Conservation (phyloP, 2,797 vertebrate genomes). For the Bovichtus variegatus region DNA sequence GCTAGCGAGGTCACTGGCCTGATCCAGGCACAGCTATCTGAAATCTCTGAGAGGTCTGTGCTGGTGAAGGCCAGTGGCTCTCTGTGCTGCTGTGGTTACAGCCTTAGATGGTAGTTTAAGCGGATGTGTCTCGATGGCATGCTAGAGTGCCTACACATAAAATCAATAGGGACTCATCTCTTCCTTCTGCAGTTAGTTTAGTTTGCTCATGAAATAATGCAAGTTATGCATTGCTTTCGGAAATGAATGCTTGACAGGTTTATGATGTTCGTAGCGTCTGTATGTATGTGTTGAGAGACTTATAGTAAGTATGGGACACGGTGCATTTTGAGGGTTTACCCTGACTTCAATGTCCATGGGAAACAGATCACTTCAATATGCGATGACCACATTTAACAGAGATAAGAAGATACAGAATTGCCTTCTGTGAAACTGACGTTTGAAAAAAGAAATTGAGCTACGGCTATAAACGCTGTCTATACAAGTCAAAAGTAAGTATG, state of each 20-base stretch:
- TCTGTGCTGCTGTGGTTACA: constrained; percentile 23
- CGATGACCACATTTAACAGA: neutral
- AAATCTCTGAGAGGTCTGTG: constrained; percentile 24
- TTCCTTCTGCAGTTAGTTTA: constrained; percentile 12
- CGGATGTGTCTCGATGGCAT: constrained; percentile 27
- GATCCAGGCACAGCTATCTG: constrained; percentile 32
- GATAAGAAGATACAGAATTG: neutral
- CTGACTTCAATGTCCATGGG: neutral
- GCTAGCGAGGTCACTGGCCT: constrained; percentile 10
- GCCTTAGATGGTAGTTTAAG: constrained; percentile 47
- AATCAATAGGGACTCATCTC: constrained; percentile 16
- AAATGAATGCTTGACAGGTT: neutral
- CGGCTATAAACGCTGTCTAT: neutral
- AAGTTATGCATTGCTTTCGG: neutral
- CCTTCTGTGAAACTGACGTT: neutral
- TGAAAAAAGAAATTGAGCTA: neutral
- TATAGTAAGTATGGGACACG: neutral
- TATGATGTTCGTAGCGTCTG: neutral
- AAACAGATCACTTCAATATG: neutral
- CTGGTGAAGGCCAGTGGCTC: constrained; percentile 12
- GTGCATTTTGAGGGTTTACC: neutral
- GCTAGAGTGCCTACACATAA: constrained; percentile 21
- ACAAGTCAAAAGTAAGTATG: neutral
- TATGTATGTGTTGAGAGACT: neutral
- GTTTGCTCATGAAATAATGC: constrained; percentile 12